Base-by-base conservation (phyloP, 2,888 invertebrate genomes). In the Megamerina dolium region DNA sequence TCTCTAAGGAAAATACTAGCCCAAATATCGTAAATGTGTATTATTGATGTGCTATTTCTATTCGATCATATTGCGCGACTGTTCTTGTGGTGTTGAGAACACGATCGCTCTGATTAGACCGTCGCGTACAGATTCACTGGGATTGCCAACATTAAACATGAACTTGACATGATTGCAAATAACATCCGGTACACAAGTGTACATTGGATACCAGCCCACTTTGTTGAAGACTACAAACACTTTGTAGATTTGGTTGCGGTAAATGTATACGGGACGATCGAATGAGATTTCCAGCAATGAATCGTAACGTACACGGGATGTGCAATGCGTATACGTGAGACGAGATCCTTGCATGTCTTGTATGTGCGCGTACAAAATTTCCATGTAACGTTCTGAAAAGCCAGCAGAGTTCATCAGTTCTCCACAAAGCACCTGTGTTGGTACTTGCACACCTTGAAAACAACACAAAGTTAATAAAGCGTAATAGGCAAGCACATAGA, bases 221-320 rank as follows among this genome's bases (percentile, higher is more conserved):
- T 86, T 87, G 72, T 88, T 87, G 71, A 88, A 81, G 32, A 86
- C 86, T 19, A 88, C 85, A 37, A 85, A 87, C 54, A 89, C 82
- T 66, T 85, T 83, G 69, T 88, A 89, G 41, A 83, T 77, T 80
- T 86, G 66, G 51, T 63, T 61, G 9, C 70, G 76, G 64, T 84
- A 83, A 56, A 89, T 85, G 56, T 82, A 85, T 44, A 87, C 82
- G 6, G 87, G 85, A 6, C 86, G 72, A 73, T 88, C 86, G 69
- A 88, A 88, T 53, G 81, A 81, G 56, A 89, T 84, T 70, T 88
- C 87, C 43, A 87, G 77, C 55, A 86, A 74, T 19, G 82, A 82
- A 16, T 82, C 76, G 67, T 80, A 83, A n/a, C 78, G 77, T 49
- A 86, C 87, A 51, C 85, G 78, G 51, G 81, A 83, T 37, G 87